Evolutionary conservation across 53 echinoderm and acorn worm genomes (phyloP).

Genomic region (Henricia sp.): DNA sequence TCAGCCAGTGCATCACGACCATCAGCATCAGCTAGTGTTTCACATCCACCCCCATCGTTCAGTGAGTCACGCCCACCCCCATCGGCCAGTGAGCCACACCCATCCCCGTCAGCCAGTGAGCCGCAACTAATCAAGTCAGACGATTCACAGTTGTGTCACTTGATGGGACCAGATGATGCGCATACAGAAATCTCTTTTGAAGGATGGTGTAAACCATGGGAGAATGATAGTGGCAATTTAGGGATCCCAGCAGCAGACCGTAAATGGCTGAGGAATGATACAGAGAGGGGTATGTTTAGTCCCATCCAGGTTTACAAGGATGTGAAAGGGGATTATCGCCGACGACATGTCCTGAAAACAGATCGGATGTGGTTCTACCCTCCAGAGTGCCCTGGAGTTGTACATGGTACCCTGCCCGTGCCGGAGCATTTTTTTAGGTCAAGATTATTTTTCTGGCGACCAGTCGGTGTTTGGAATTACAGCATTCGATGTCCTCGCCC

Average conservation of each 20-base stretch:
- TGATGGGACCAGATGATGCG: no score
- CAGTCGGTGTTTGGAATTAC: conserved; percentile 60
- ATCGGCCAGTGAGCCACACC: no score
- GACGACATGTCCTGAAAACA: conserved; percentile 42
- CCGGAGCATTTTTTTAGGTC: conserved; percentile 49
- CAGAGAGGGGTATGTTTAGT: conserved; percentile 53
- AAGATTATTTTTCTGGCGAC: conserved; percentile 63
- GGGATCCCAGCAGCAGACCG: conserved; percentile 49
- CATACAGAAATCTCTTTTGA: no score
- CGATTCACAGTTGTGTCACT: no score
- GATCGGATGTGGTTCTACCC: conserved; percentile 68
- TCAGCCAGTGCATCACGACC: no score
- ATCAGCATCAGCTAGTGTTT: no score
- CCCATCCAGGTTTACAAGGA: conserved; percentile 49
- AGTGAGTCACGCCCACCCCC: no score
- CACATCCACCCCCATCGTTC: no score
- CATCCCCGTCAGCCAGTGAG: no score
- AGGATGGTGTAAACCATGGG: no score
- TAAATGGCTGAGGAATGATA: conserved; percentile 38
- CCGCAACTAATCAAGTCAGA: no score
- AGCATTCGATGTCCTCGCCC: conserved; percentile 58
- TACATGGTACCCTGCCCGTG: conserved; percentile 47
- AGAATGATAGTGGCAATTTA: neutral
- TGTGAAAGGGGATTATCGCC: conserved; percentile 24
- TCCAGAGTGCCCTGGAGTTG: conserved; percentile 57